These are phyloP conservation scores for Sipunculus nudus DNA, from an alignment of 2,888 invertebrate species.

Conservation along the genomic window DNA sequence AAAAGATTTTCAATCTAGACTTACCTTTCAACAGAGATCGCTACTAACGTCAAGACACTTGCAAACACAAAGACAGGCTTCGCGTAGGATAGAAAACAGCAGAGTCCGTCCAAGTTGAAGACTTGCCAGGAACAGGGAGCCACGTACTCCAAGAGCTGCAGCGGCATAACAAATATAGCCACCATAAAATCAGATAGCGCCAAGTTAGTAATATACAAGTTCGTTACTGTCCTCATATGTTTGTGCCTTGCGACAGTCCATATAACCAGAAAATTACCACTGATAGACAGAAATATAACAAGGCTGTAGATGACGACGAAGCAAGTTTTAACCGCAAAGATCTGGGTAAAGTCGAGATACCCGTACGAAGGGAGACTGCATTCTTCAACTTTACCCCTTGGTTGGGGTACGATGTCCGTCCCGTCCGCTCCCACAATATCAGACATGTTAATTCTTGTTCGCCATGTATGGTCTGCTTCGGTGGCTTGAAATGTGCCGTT, in stretches of 20 bases:
- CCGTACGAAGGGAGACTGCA: not conserved
- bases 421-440: no score
- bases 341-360: constrained; percentile 60
- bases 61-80: constrained; percentile 68
- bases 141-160: constrained; percentile 67
- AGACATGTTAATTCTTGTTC: no score
- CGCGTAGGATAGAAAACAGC: constrained; percentile 63
- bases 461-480: no score
- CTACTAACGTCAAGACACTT: constrained; percentile 67
- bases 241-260: constrained; percentile 65
- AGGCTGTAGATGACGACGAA: constrained; percentile 60
- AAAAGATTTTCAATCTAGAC: not conserved
- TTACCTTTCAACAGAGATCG: constrained; percentile 68
- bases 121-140: constrained; percentile 65
- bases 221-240: constrained; percentile 68
- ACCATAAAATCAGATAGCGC: constrained; percentile 67
- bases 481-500: no score
- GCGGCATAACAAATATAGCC: constrained; percentile 66
- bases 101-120: constrained; percentile 61
- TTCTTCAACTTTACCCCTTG: not conserved
- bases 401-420: no score
- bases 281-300: constrained; percentile 61
- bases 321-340: constrained; percentile 49
- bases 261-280: constrained; percentile 67
- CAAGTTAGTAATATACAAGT: constrained; percentile 68